Evolutionary conservation across 2,113 vertebrate genomes (phyloP), one percentile per base, ranked within the genome.

Genomic region (Heteronetta atricapilla): DNA sequence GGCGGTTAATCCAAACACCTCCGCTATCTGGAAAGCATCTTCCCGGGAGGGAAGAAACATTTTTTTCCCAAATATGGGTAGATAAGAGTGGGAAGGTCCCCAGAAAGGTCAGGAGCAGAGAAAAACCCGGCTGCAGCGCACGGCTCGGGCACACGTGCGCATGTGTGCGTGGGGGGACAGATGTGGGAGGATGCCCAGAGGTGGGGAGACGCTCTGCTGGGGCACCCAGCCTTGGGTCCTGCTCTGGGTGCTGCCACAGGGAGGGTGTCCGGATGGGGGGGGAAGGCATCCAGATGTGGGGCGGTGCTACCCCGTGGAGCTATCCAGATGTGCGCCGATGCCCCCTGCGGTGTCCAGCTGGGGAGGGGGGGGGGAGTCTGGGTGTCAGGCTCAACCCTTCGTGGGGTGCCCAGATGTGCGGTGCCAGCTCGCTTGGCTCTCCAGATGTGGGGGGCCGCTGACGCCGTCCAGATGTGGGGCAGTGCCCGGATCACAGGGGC

Each of bases 391-490:
- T 11, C 56, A 21, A 19, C 33, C 56, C 19, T n/a, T 12, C 6
- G 10, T 18, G 16, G 56, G 60, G 23, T n/a, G 31, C 33, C 40
- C 29, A 31, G 72, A 25, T 40, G n/a, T 58, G 42, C 4, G n/a
- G 44, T 10, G n/a, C 58, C 33, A 26, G 28, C 48, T 26, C 0
- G 5, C 33, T 56, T 10, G 19, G 25, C 23, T 2, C 2, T 14
- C 52, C 63, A 67, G 55, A n/a, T 26, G 80, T 52, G 42, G 10
- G 10, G 14, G 20, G 22, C 13, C 46, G 18, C 29, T 6, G 22
- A 15, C 12, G 23, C 14, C 14, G 21, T 33, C 60, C 60, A 66
- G 77, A 28, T 34, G 38, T 53, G 62, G 10, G 17, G 23, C 7
- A n/a, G 33, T 5, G 5, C 5, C 31, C 38, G 23, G 52, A 17